Evolutionary conservation across 1,140 invertebrate genomes (phyloP).

Genomic region (Bicyclus anynana): DNA sequence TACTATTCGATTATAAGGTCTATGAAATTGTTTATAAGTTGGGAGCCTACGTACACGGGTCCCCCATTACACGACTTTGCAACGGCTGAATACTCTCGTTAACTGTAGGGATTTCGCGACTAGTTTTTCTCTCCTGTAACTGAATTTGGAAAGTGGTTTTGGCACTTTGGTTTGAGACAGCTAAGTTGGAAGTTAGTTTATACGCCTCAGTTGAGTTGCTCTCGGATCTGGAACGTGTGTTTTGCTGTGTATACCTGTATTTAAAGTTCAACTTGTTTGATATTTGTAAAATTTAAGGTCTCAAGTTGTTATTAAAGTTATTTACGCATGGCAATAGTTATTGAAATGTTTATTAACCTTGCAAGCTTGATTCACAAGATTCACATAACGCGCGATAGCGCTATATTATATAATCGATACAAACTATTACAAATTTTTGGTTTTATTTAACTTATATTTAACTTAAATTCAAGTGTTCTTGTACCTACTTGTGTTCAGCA

Average conservation of each 20-base stretch:
- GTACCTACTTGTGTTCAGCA: too few species aligned
- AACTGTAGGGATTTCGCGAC: conserved; percentile 27
- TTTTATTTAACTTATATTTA: too few species aligned
- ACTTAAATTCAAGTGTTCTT: too few species aligned
- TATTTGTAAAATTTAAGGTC: neutral
- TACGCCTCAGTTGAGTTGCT: neutral
- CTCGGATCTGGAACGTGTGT: neutral
- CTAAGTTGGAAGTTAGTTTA: conserved; percentile 18
- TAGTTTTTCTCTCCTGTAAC: conserved; percentile 29
- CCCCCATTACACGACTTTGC: conserved; percentile 26
- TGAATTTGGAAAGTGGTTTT: conserved; percentile 30
- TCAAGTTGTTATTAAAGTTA: too few species aligned
- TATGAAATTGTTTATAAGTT: neutral
- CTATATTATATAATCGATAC: too few species aligned
- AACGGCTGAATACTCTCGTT: conserved; percentile 28
- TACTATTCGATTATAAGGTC: neutral
- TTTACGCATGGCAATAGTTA: too few species aligned
- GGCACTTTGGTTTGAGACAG: conserved; percentile 20
- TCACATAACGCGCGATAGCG: too few species aligned
- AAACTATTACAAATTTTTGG: too few species aligned
- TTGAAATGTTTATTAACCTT: too few species aligned
- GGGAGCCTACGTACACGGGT: conserved; percentile 4
- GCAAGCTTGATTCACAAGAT: too few species aligned
- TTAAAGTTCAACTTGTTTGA: neutral
- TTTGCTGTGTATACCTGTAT: neutral